Evolutionary conservation across 2,113 vertebrate genomes (phyloP), one percentile per base, ranked within the genome.

Genomic region (Aphyosemion australe): DNA sequence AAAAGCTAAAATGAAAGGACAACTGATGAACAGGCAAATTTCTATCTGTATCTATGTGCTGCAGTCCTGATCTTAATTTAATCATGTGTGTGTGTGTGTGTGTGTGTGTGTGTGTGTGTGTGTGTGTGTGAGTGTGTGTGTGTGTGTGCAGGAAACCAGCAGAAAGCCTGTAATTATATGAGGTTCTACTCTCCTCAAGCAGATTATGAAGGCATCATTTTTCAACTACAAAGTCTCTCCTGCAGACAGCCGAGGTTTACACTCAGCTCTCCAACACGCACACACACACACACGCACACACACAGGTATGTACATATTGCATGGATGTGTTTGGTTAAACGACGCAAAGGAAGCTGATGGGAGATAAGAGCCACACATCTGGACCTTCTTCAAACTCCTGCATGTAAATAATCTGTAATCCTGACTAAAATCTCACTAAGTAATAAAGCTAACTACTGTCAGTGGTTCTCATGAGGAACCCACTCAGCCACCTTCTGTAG

Each of bases 151-250:
- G n/a, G 16, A 45, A 34, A 60, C 51, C 41, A 50, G 32, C 39
- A 49, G 45, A 71, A 62, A 67, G 52, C 31, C 72, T 79, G 46
- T 71, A 75, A 80, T 74, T 72, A 67, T 37, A 71, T 48, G 37
- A n/a, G 19, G 47, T 55, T 19, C 60, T 26, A 45, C 55, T 64
- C 42, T 68, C 43, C 43, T 45, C 11, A 4, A 50, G 61, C 31
- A 65, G 65, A 53, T 71, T 69, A 75, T 62, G 49, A 58, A 46
- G 63, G 63, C 58, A 37, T 58, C 52, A 58, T 65, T 61, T 21
- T 57, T 59, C 42, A 34, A 54, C 72, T 75, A 75, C 72, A 71
- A 71, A 75, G 78, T 32, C 61, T n/a, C 18, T 14, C 11, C 47
- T 12, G 11, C n/a, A 69, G 59, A 34, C 61, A 42, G 53, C 54